These are phyloP conservation scores for Epinephelus coioides DNA, from an alignment of 2,797 vertebrate genomes.

Conservation along the genomic window DNA sequence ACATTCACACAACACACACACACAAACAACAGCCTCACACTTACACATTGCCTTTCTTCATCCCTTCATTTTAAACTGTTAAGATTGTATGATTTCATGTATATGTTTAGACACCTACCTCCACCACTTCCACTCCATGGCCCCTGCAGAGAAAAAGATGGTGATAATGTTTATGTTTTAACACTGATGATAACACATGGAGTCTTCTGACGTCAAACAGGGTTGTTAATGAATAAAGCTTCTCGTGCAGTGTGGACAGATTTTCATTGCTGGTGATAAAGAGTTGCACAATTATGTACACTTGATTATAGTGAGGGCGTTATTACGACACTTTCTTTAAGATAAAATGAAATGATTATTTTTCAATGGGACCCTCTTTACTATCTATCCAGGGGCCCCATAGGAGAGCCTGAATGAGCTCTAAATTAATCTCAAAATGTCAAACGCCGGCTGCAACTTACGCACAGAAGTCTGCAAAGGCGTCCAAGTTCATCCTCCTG, in stretches of 20 bases:
- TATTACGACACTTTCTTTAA: not conserved
- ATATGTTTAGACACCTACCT: constrained; percentile 67
- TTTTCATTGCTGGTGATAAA: constrained; percentile 3
- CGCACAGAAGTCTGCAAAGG: constrained; percentile 83
- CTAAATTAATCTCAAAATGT: not conserved
- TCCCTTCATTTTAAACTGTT: not conserved
- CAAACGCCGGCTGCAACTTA: constrained; percentile 63
- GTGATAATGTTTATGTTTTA: not conserved
- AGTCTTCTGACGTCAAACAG: not conserved
- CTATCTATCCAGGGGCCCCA: not conserved
- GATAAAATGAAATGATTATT: not conserved
- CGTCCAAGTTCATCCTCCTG: constrained; percentile 81
- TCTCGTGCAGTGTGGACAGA: not conserved
- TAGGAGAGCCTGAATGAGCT: too few species aligned
- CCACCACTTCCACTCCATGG: constrained; percentile 79
- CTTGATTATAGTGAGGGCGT: not conserved
- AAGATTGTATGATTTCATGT: not conserved
- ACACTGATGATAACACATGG: too few species aligned
- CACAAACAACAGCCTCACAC: too few species aligned
- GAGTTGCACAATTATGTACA: not conserved
- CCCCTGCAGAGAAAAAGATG: constrained; percentile 59
- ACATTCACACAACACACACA: too few species aligned
- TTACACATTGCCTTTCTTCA: not conserved
- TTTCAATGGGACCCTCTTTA: not conserved
- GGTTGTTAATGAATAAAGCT: not conserved